Base-by-base conservation (phyloP, 1,140 invertebrate species). In the Aphelinus atriplicis region DNA sequence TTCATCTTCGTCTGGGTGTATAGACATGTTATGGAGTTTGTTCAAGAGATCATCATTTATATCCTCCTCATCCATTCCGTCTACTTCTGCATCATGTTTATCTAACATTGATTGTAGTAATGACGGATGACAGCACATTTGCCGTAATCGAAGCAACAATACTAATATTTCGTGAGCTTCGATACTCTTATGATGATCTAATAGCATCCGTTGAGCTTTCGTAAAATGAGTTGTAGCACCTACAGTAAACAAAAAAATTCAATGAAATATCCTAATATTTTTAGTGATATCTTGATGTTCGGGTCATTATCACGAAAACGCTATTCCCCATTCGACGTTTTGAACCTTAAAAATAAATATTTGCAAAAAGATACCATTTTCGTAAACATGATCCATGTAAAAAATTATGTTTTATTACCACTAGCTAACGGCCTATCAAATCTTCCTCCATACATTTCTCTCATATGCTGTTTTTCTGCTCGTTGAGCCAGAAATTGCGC, bases 71-170 rank as follows among this genome's bases (percentile, higher is more conserved):
- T 78, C 79, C 53, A 84, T 79, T 79, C 88, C 82, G 84, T 86
- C 86, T 72, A 81, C 68, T 58, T 78, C 77, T 26, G 85, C 73
- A 43, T 89, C 84, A 56, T 90, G 89, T 73, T 84, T 84, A 76
- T 92, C 90, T 67, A 94, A 73, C 92, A 94, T 94, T 71, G 88
- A 84, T 77, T 90, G 89, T 71, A 97, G 94, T 1, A 98, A 89
- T 7, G 91, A 92, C 1, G 96, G 93, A 89, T 98, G 96, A 82
- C 94, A 95, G 84, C 96, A 97, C 66, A 96, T 92, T 84, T 98
- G 97, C 4, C 96, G 89, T 64, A 98, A 84, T 42, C 96, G 88
- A n/a, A 97, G 83, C 9, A 98, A 81, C 1, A 97, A 86, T 0
- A 96, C 92, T 71, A 98, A 88, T 81, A 97, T 94, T 82, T 95